Percentiles rank a stretch among this genome's conserved stretches.
Conservation (phyloP, 2,113 vertebrate genomes). For the Turnix velox region DNA sequence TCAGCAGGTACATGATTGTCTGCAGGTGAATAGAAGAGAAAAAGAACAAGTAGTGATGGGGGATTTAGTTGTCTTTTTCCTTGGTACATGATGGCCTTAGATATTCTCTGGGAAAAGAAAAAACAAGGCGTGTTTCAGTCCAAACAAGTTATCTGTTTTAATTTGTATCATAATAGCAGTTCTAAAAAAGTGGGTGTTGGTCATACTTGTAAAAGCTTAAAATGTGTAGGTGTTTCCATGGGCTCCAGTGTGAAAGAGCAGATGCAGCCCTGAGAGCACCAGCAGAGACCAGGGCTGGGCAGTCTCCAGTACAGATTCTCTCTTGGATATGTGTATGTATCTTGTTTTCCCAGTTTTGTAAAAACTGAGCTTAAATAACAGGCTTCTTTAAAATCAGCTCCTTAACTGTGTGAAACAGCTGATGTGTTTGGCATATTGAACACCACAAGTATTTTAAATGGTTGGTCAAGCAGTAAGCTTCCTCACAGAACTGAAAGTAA, state of each 20-base stretch:
- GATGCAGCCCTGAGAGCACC: background rate
- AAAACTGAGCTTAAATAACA: background rate
- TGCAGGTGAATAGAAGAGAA: background rate
- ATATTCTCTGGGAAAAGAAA: background rate
- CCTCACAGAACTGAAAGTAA: background rate
- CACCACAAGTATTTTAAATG: background rate
- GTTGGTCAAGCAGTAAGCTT: background rate
- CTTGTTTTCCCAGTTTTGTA: background rate
- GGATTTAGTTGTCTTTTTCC: background rate
- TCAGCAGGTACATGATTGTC: background rate
- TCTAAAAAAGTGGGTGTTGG: background rate
- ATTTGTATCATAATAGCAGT: background rate
- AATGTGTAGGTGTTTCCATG: background rate
- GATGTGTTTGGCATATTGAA: background rate
- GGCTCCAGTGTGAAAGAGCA: background rate
- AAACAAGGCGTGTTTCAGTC: background rate
- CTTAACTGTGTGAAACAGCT: background rate
- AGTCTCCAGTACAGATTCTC: background rate
- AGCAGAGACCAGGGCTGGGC: background rate
- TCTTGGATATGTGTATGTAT: background rate
- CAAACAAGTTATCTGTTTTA: background rate
- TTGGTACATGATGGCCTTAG: background rate
- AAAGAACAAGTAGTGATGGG: background rate
- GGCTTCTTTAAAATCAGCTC: background rate
- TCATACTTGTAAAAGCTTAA: background rate